A percentile compares a stretch with the other conserved stretches of the same genome.
Evolutionary conservation across 1,140 invertebrate species (phyloP).

Genomic region (Trissolcus basalis): DNA sequence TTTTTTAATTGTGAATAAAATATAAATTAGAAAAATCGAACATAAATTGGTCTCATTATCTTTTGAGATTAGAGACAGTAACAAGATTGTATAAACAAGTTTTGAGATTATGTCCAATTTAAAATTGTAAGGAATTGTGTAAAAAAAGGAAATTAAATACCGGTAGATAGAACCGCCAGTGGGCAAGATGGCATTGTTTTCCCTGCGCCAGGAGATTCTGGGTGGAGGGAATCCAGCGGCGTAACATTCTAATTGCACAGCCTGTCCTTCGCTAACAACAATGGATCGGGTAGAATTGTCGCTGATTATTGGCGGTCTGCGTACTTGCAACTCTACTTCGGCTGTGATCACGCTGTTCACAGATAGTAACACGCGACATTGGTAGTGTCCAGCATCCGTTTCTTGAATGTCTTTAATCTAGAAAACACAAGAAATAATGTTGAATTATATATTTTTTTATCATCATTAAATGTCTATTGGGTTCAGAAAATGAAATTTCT

Average conservation of each 20-base stretch:
- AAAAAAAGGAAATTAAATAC: conserved; percentile 40
- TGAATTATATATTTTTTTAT: too few species aligned
- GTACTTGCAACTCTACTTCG: conserved; percentile 88
- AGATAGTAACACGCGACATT: conserved; percentile 90
- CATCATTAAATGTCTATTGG: too few species aligned
- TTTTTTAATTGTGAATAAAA: too few species aligned
- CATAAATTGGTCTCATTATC: too few species aligned
- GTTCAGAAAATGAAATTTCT: too few species aligned
- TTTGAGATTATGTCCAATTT: too few species aligned
- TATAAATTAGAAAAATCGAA: too few species aligned
- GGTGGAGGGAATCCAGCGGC: conserved; percentile 89
- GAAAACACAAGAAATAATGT: too few species aligned
- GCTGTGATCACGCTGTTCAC: conserved; percentile 87
- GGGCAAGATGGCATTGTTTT: conserved; percentile 94
- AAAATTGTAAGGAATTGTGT: too few species aligned
- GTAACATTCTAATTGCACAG: conserved; percentile 90
- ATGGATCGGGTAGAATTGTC: conserved; percentile 93
- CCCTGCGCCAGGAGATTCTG: conserved; percentile 91
- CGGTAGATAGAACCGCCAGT: conserved; percentile 88
- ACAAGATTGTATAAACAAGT: too few species aligned
- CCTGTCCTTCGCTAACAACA: conserved; percentile 87
- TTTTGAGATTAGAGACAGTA: too few species aligned
- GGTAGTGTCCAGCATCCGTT: conserved; percentile 91
- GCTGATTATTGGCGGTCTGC: conserved; percentile 91
- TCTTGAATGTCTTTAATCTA: conserved; percentile 97